Evolutionary conservation across 2,113 vertebrate genomes (phyloP).

Genomic region (Eira barbara): DNA sequence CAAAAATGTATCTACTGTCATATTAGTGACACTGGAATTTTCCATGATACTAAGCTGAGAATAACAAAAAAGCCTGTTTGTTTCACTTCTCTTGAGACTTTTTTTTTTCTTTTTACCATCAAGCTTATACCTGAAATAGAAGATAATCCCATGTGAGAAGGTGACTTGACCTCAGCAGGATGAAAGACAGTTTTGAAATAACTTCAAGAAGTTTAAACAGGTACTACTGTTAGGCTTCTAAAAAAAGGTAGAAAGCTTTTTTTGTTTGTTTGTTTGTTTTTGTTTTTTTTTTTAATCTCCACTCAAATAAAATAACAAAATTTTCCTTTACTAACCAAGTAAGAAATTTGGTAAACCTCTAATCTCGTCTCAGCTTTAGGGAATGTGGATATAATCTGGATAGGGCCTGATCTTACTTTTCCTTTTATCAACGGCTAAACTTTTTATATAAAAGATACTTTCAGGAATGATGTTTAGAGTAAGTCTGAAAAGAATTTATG

Average conservation of each 20-base stretch:
- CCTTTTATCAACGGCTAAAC: not conserved
- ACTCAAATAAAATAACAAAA: not conserved
- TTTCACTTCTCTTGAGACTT: conserved; percentile 10
- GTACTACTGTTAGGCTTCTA: not conserved
- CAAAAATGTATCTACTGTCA: not conserved
- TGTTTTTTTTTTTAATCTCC: conserved; percentile 19
- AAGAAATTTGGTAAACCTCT: conserved; percentile 14
- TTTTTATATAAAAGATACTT: not conserved
- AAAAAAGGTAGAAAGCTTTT: conserved; percentile 5
- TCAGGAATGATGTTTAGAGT: not conserved
- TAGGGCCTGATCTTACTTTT: not conserved
- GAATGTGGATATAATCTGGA: not conserved
- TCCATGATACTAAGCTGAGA: not conserved
- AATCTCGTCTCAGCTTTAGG: not conserved
- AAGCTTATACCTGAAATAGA: conserved; percentile 51
- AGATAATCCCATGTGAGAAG: conserved; percentile 48
- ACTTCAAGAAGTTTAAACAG: conserved; percentile 41
- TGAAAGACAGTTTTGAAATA: conserved; percentile 59
- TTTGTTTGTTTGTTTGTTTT: too few relatives aligned
- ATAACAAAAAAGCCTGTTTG: not conserved
- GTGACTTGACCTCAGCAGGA: not conserved
- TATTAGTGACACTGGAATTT: conserved; percentile 3
- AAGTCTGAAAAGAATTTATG: not conserved
- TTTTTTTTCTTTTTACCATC: not conserved
- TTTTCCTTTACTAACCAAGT: not conserved